Evolutionary conservation across 2,113 vertebrate genomes (phyloP).

Genomic region (Forbesichthys agassizii): DNA sequence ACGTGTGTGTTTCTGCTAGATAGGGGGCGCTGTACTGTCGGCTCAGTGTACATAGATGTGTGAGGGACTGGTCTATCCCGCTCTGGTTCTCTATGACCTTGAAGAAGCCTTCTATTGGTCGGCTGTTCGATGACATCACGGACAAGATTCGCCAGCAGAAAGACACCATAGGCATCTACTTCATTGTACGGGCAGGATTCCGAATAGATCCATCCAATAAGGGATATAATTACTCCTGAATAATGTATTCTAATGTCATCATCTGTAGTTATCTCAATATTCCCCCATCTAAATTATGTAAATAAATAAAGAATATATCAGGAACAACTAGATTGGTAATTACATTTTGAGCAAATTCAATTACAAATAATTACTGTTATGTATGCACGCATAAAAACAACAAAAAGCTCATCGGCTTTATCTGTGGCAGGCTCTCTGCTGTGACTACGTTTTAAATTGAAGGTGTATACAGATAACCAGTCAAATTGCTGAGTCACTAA

Average conservation of each 20-base stretch:
- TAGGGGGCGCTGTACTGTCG: constrained; percentile 97
- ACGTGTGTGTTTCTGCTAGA: neutral
- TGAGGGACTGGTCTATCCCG: constrained; percentile 94
- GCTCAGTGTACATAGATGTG: constrained; percentile 85
- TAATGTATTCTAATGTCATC: neutral
- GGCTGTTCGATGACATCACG: constrained; percentile 90
- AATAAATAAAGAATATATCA: too few species aligned
- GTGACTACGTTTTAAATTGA: constrained; percentile 1
- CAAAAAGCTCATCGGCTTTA: neutral
- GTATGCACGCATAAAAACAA: neutral
- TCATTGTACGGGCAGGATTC: constrained; percentile 79
- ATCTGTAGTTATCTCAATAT: neutral
- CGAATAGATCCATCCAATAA: neutral
- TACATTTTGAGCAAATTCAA: neutral
- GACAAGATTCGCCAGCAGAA: constrained; percentile 94
- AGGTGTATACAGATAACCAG: constrained; percentile 82
- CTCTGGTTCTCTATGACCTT: constrained; percentile 91
- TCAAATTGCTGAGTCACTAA: constrained; percentile 74
- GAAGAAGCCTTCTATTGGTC: constrained; percentile 91
- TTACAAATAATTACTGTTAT: neutral
- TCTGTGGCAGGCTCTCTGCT: neutral
- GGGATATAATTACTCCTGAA: neutral
- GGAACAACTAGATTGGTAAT: neutral
- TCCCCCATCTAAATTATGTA: too few species aligned
- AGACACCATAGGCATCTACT: constrained; percentile 92